These are phyloP conservation scores for Chiloscyllium plagiosum DNA, from an alignment of 2,113 vertebrate species.

Conservation along the genomic window DNA sequence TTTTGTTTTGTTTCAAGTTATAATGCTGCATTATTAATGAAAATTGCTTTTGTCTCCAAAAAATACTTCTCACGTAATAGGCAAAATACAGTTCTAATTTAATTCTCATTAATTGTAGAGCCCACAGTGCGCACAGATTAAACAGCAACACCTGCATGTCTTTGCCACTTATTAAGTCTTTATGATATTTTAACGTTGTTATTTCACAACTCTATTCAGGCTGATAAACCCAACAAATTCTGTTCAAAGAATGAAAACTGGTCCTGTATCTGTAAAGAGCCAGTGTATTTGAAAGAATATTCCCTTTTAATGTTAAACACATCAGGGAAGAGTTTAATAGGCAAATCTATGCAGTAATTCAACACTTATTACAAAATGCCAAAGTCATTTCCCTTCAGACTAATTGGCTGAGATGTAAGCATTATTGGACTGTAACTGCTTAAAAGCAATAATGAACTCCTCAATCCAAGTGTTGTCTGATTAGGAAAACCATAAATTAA, in stretches of 20 bases:
- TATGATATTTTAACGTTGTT: slow-evolving; percentile 67
- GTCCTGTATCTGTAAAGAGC: slow-evolving; percentile 12
- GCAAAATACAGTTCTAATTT: slow-evolving; percentile 47
- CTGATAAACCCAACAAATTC: background rate
- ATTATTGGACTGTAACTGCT: slow-evolving; percentile 37
- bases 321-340: slow-evolving; percentile 84
- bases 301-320: slow-evolving; percentile 80
- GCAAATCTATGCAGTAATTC: slow-evolving; percentile 91
- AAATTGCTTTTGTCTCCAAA: background rate
- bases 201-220: slow-evolving; percentile 50
- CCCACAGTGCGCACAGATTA: slow-evolving; percentile 67
- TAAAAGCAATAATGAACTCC: slow-evolving; percentile 38
- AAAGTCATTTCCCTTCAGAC: slow-evolving; percentile 94
- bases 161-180: slow-evolving; percentile 67
- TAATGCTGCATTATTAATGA: background rate
- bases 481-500: slow-evolving; percentile 37
- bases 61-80: background rate
- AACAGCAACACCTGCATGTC: slow-evolving; percentile 74
- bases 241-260: background rate
- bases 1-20: background rate
- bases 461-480: slow-evolving; percentile 36
- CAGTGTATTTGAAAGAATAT: slow-evolving; percentile 55
- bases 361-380: slow-evolving; percentile 89
- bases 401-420: slow-evolving; percentile 92
- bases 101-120: slow-evolving; percentile 73